A percentile compares a stretch with the other conserved stretches of the same genome.
phyloP scores from a whole-genome alignment of 2,113 vertebrate genomes.

The Accipiter cooperii region DNA sequence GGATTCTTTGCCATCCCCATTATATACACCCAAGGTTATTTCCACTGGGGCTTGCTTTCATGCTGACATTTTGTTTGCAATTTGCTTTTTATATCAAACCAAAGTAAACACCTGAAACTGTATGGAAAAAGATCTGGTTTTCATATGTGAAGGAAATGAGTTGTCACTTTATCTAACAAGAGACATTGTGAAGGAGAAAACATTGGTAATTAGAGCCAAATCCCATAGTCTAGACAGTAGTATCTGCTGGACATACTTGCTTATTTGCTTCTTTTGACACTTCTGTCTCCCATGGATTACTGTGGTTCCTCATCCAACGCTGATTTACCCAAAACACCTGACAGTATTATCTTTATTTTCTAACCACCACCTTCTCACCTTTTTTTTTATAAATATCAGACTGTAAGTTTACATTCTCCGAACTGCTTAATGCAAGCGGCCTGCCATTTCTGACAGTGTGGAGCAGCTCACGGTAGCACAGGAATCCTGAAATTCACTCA shows the following conservation, averaged over 20 bases:
- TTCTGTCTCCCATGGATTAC: background rate
- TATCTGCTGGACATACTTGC: background rate
- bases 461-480: background rate
- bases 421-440: background rate
- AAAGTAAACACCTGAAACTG: background rate
- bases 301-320: background rate
- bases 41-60: background rate
- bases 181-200: conserved; percentile 30
- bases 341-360: background rate
- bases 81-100: background rate
- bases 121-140: background rate
- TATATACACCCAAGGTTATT: background rate
- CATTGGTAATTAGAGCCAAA: conserved; percentile 6
- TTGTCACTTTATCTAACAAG: conserved; percentile 13
- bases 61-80: background rate
- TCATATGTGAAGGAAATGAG: conserved; percentile 30
- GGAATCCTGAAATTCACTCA: background rate
- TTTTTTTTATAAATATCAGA: background rate
- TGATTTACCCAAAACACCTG: background rate
- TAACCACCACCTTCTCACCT: background rate
- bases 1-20: background rate
- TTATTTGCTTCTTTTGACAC: background rate
- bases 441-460: background rate
- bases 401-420: background rate
- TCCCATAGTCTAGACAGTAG: conserved; percentile 32